Base-by-base conservation (phyloP, 2,797 vertebrate genomes). In the Phrynocephalus vlangalii region DNA sequence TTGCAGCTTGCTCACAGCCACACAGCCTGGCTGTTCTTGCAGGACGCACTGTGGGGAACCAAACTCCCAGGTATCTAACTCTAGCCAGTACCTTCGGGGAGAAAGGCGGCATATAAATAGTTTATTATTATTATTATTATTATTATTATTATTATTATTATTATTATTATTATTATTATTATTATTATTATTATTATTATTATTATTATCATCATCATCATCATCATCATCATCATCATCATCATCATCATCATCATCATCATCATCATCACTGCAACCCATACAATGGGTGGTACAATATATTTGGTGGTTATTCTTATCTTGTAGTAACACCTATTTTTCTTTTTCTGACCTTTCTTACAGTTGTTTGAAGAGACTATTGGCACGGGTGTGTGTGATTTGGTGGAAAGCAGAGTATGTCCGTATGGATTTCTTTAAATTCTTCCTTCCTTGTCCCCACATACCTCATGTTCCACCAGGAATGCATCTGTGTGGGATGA, bases 401-500 rank as follows among this genome's bases (percentile, higher is more conserved):
- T 78, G 26, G 48, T 38, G 77, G 38, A 85, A n/a, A 11, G n/a
- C 24, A 30, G 1, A 60, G 26, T 6, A 44, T 33, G n/a, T 63
- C 15, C 18, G 48, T 85, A 60, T 50, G 73, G 20, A 67, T 78
- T 85, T 78, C 44, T 50, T 85, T 67, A 67, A 50, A 77, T 44
- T 48, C 73, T 9, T 48, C 7, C 16, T 33, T 10, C 20, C 50
- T 30, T 77, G 28, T 28, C 18, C 38, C 63, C 22, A n/a, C 48
- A 52, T 78, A 56, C 26, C 73, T 84, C 71, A 73, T 60, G 60
- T 9, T 38, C 22, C 38, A 71, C 50, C 33, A 81, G 70, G 48
- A 81, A 86, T 81, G 50, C 85, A 86, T 33, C 56, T 72, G 26
- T 33, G 70, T 81, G 56, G 79, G 78, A 73, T 83, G 66, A 77